Percentiles rank a stretch among this genome's conserved stretches.
phyloP scores from a whole-genome alignment of 1,140 invertebrate species.

The Drosophila subpulchrella region DNA sequence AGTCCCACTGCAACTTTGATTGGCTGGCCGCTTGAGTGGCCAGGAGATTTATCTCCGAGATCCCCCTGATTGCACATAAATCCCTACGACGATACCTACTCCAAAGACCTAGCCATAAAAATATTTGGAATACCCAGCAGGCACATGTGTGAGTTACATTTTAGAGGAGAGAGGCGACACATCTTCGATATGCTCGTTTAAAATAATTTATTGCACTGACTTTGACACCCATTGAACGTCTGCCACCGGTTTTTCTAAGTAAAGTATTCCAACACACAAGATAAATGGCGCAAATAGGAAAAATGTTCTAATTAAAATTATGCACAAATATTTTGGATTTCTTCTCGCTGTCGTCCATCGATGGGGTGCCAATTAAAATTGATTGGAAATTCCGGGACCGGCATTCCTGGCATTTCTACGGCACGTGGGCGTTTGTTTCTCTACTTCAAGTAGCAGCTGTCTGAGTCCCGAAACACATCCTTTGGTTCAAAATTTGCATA shows the following conservation, averaged over 20 bases:
- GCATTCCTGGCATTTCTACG: constrained; percentile 74
- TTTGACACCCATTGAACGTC: constrained; percentile 71
- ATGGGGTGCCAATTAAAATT: constrained; percentile 84
- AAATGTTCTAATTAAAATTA: constrained; percentile 84
- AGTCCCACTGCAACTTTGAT: constrained; percentile 67
- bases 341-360: constrained; percentile 59
- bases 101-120: constrained; percentile 60
- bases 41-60: constrained; percentile 65
- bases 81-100: constrained; percentile 58
- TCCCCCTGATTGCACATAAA: constrained; percentile 49
- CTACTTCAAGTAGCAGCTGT: constrained; percentile 32
- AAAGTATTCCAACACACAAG: constrained; percentile 39
- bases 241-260: constrained; percentile 68
- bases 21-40: constrained; percentile 55
- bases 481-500: constrained; percentile 61
- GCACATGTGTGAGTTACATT: constrained; percentile 29
- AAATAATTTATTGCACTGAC: constrained; percentile 84
- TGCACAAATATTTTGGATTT: constrained; percentile 80
- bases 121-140: constrained; percentile 56
- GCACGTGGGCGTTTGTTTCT: constrained; percentile 64
- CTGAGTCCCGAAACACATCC: constrained; percentile 20
- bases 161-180: constrained; percentile 3
- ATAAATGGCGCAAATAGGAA: constrained; percentile 82
- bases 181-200: constrained; percentile 82
- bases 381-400: constrained; percentile 72